Conservation (phyloP, 92 coral and sea anemone species). For the Phenganax stokvisi region DNA sequence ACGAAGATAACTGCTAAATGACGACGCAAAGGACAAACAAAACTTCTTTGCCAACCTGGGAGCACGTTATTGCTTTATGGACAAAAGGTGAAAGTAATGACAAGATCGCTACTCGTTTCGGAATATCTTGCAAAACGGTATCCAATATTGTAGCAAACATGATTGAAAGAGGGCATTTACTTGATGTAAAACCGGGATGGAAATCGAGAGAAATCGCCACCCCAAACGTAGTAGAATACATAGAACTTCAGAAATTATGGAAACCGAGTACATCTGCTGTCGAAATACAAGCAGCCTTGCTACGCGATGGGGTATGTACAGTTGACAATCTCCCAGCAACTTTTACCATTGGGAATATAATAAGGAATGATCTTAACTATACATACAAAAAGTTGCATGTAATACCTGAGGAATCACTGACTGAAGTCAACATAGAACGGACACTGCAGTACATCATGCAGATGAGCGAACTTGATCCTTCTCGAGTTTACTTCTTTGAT, state of each 20-base stretch:
- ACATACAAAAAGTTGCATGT: background rate
- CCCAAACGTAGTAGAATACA: background rate
- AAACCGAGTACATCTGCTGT: background rate
- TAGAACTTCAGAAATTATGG: background rate
- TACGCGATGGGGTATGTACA: background rate
- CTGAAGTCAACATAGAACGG: background rate
- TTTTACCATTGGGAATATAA: background rate
- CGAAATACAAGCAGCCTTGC: background rate
- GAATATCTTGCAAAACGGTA: background rate
- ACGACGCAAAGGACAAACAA: background rate
- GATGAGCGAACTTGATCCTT: conserved; percentile 8
- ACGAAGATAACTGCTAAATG: background rate
- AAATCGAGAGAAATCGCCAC: background rate
- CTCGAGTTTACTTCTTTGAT: conserved; percentile 28
- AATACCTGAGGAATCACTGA: background rate
- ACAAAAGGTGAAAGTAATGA: background rate
- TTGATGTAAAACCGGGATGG: too few species aligned
- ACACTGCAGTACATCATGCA: background rate
- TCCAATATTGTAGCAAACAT: background rate
- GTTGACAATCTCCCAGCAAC: background rate
- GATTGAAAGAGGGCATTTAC: background rate
- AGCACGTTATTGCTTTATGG: background rate
- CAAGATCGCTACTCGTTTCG: background rate
- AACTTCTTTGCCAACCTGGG: conserved; percentile 2
- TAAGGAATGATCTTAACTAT: background rate